These are phyloP conservation scores for Microcebus murinus DNA, from an alignment of 2,113 vertebrate genomes.

Conservation along the genomic window DNA sequence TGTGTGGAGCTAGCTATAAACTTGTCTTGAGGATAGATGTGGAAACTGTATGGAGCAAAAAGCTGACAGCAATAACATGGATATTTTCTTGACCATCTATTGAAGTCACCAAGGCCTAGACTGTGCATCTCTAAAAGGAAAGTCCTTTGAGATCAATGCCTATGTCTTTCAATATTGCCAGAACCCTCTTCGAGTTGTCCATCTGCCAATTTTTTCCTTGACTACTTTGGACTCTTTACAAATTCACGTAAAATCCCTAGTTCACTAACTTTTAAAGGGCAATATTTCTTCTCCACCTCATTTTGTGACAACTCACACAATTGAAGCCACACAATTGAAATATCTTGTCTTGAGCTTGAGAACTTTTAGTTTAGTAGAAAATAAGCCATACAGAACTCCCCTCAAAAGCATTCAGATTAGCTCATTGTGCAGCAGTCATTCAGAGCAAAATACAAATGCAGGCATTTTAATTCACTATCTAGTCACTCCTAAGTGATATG, in stretches of 20 bases:
- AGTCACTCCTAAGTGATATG: slow-evolving; percentile 61
- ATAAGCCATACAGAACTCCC: slow-evolving; percentile 61
- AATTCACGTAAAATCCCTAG: slow-evolving; percentile 69
- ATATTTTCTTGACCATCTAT: slow-evolving; percentile 63
- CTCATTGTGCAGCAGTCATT: slow-evolving; percentile 61
- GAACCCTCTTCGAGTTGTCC: slow-evolving; percentile 33
- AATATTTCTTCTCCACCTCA: slow-evolving; percentile 67
- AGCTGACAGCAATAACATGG: slow-evolving; percentile 64
- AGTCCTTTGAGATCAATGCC: neutral
- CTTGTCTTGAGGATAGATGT: slow-evolving; percentile 75
- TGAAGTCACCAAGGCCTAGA: slow-evolving; percentile 63
- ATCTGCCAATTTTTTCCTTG: slow-evolving; percentile 66
- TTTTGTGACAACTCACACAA: slow-evolving; percentile 68
- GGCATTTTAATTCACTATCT: slow-evolving; percentile 41
- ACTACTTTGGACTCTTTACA: slow-evolving; percentile 77
- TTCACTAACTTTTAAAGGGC: slow-evolving; percentile 75
- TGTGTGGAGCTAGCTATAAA: slow-evolving; percentile 71
- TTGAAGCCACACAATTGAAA: slow-evolving; percentile 70
- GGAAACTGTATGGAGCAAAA: slow-evolving; percentile 63
- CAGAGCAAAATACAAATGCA: slow-evolving; percentile 51
- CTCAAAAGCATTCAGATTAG: slow-evolving; percentile 58
- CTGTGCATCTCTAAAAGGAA: slow-evolving; percentile 62
- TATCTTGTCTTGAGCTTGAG: slow-evolving; percentile 70
- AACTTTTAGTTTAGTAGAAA: slow-evolving; percentile 71
- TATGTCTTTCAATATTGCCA: slow-evolving; percentile 60